phyloP scores from a whole-genome alignment of 2,888 invertebrate genomes.

The Eilema caniola region DNA sequence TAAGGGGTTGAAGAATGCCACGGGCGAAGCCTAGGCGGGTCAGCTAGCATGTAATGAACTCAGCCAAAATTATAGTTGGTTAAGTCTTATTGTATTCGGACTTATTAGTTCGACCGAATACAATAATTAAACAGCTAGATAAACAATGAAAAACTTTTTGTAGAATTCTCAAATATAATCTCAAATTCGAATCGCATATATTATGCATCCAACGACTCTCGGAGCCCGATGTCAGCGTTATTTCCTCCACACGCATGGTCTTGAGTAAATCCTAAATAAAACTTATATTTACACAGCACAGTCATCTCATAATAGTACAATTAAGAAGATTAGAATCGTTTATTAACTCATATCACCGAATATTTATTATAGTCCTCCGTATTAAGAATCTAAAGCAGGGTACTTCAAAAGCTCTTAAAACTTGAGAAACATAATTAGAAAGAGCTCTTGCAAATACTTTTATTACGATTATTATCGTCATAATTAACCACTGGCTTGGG shows the following conservation, averaged over 20 bases:
- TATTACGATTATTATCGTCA: conserved; percentile 19
- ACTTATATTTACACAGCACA: neutral
- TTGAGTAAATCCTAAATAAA: neutral
- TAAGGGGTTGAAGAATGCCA: too few relatives aligned
- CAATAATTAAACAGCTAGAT: too few relatives aligned
- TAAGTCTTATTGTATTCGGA: too few relatives aligned
- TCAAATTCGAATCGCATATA: too few relatives aligned
- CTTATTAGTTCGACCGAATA: too few relatives aligned
- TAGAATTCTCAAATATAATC: too few relatives aligned
- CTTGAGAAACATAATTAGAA: neutral
- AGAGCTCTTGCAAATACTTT: conserved; percentile 33
- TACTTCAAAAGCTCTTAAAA: conserved; percentile 1
- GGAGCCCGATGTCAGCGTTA: neutral
- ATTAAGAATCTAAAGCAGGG: neutral
- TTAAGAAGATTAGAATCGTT: neutral
- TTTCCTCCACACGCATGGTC: neutral
- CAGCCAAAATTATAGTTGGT: too few relatives aligned
- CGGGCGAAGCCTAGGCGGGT: too few relatives aligned
- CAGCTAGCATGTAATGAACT: too few relatives aligned
- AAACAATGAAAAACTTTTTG: too few relatives aligned
- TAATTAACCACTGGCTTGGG: conserved; percentile 18
- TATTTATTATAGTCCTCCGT: neutral
- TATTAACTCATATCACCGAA: neutral
- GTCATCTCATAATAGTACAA: neutral
- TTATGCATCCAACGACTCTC: too few relatives aligned